Conservation (phyloP, 2,797 vertebrate genomes). For the Otolemur crassicaudatus region DNA sequence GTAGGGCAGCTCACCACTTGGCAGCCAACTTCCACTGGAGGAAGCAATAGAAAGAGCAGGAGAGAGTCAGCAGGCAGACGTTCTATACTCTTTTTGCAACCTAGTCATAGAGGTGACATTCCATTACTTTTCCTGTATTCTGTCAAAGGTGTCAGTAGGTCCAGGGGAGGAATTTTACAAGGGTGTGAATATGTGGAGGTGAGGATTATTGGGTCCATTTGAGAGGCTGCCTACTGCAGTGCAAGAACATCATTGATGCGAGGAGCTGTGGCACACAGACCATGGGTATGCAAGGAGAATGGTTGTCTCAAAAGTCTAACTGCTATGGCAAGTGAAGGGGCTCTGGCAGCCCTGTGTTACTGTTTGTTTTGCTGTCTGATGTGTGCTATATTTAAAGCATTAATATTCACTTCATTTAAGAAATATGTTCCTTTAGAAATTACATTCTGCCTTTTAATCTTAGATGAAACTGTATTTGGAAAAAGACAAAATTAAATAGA, state of each 20-base stretch:
- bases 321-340: background rate
- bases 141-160: background rate
- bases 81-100: background rate
- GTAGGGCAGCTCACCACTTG: background rate
- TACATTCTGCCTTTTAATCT: background rate
- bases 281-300: background rate
- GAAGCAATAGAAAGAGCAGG: background rate
- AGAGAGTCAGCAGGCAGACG: background rate
- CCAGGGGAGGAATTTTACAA: background rate
- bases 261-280: background rate
- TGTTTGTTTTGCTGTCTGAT: background rate
- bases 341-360: background rate
- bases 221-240: background rate
- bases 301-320: background rate
- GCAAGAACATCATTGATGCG: background rate
- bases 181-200: background rate
- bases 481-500: background rate
- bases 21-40: background rate
- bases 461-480: constrained; percentile 13
- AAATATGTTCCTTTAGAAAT: constrained; percentile 28
- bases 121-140: background rate
- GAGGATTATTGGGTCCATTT: background rate
- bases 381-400: background rate
- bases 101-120: background rate
- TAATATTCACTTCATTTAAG: constrained; percentile 2